Conservation (phyloP, 2,113 vertebrate species). For the Coptodon rendalli region DNA sequence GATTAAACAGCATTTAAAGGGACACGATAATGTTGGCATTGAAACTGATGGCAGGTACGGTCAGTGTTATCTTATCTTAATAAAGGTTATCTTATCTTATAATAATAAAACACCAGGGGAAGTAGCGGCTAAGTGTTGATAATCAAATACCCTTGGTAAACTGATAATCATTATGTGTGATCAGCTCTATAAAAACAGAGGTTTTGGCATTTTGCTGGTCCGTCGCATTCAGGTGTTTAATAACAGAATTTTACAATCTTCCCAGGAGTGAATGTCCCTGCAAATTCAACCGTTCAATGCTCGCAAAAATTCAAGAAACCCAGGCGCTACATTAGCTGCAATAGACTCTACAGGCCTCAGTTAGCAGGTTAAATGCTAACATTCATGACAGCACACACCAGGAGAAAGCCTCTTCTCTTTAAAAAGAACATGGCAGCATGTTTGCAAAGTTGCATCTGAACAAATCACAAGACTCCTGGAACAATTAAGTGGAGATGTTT, state of each 20-base stretch:
- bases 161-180: not conserved
- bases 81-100: not conserved
- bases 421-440: not conserved
- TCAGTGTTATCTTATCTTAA: not conserved
- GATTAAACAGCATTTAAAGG: not conserved
- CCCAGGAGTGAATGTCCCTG: not conserved
- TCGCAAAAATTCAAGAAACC: not conserved
- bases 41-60: not conserved
- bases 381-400: not conserved
- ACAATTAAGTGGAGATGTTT: not conserved
- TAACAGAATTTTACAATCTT: not conserved
- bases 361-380: not conserved
- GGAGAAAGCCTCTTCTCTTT: not conserved
- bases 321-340: fast-evolving
- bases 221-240: not conserved
- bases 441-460: not conserved
- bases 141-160: not conserved
- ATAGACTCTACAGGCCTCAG: not conserved
- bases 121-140: not conserved
- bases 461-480: not conserved
- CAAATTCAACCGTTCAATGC: not conserved
- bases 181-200: not conserved
- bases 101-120: not conserved
- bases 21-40: not conserved
- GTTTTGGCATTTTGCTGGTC: not conserved